Evolutionary conservation across 2,113 vertebrate genomes (phyloP), one percentile per base, ranked within the genome.

Genomic region (Pelmatolapia mariae): DNA sequence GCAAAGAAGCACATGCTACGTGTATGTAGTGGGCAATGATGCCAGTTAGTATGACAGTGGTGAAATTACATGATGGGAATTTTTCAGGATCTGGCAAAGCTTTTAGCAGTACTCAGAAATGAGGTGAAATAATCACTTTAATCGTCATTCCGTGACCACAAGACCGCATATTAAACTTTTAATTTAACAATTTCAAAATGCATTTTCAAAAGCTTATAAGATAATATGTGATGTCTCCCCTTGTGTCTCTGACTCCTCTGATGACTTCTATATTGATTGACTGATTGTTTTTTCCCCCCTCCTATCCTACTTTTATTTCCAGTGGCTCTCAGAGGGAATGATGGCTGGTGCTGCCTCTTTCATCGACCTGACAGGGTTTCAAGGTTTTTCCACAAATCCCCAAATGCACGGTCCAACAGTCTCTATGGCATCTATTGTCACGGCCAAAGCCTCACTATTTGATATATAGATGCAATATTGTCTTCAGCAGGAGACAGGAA

Each of bases 331-430:
- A 85, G 63, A 88, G 84, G 10, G 82, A 94, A 84, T 89, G 82
- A 91, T 92, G 81, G 50, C 89, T 56, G 86, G 79, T 68, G 76
- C 89, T 84, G 80, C 76, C 26, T 66, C 86, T 54, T 81, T 89
- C 86, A 93, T 93, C 83, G 76, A 93, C 89, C 92, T 89, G 87
- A 90, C 89, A 86, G 63, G 11, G 3, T 91, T 90, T 91, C 88
- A 90, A 93, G 83, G 86, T 89, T 91, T 89, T 87, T 59, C 81
- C 82, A 78, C 90, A 92, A 91, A 91, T 93, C 85, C 90, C 86
- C 40, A 33, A 78, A 45, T 68, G 86, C 73, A 26, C 12, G 3
- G 89, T 81, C 66, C 84, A 89, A 18, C 87, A 29, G 61, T 59
- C 86, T 78, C 87, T 56, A 81, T 50, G 71, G 38, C 52, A 82